Conservation (phyloP, 2,113 vertebrate genomes). For the Phyllostomus hastatus region DNA sequence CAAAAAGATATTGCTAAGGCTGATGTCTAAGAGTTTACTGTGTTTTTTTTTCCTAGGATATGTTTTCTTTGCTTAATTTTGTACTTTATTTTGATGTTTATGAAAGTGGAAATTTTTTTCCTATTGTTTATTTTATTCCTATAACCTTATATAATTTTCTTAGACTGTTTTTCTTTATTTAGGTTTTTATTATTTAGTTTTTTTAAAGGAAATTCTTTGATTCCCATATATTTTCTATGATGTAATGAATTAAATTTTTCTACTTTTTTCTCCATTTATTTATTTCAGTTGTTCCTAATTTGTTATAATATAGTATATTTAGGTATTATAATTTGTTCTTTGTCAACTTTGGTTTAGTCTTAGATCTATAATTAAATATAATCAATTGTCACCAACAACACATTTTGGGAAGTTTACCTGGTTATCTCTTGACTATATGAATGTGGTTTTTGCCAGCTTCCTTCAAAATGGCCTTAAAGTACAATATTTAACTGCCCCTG, state of each 20-base stretch:
- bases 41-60: no score
- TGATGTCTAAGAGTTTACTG: background rate
- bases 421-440: background rate
- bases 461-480: background rate
- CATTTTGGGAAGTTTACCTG: background rate
- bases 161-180: background rate
- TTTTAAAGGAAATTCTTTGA: background rate
- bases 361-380: background rate
- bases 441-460: background rate
- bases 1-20: background rate
- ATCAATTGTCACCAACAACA: background rate
- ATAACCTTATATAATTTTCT: background rate
- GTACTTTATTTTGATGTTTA: background rate
- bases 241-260: background rate
- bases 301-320: background rate
- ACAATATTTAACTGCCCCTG: no score
- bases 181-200: background rate
- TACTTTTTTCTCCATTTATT: background rate
- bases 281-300: background rate
- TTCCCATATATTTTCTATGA: background rate
- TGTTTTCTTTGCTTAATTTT: background rate
- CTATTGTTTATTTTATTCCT: background rate
- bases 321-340: background rate
- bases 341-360: background rate
- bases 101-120: background rate